Evolutionary conservation across 2,797 vertebrate species (phyloP), one percentile per base, ranked within the genome.

Genomic region (Sebastes wilsoni): DNA sequence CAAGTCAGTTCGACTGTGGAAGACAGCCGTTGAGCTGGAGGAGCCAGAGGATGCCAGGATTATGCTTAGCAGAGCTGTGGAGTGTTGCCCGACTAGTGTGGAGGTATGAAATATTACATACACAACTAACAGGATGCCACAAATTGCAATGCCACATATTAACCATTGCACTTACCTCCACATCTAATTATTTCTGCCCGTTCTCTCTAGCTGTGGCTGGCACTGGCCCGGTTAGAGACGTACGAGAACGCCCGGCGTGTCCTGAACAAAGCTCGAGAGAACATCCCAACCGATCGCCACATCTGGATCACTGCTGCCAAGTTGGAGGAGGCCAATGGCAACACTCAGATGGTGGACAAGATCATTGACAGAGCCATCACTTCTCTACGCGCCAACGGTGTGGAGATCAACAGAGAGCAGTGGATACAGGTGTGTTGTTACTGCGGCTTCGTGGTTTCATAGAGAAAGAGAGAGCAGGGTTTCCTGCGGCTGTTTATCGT

Each of bases 231-330:
- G 4, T 94, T 99, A 62, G 98, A 99, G 93, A 99, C 98, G 0
- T 99, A 99, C 0, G 99, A 99, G 90, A 99, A 99, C 0, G 99
- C 98, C 83, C 96, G 98, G 7, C 98, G 99, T 60, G 99, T 99
- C 74, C 94, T 99, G 28, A 99, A 99, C 91, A 99, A 99, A 93
- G 99, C 99, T 55, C 96, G 99, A 13, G 99, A 99, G 91, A 99
- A 99, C 72, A 99, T 99, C 70, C 99, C 99, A 2, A 99, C 98
- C 0, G 99, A 99, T 90, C 96, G 99, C 3, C 99, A 99, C 94
- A 99, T 99, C 94, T 99, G 98, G 99, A 98, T 99, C 85, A 99
- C 98, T 12, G 99, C 98, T 14, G 99, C 99, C 78, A 99, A 99
- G 69, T 94, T 99, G 90, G 98, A 99, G 89, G 99, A 99, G 77